phyloP scores from a whole-genome alignment of 2,113 vertebrate species.

The Trinectes maculatus region DNA sequence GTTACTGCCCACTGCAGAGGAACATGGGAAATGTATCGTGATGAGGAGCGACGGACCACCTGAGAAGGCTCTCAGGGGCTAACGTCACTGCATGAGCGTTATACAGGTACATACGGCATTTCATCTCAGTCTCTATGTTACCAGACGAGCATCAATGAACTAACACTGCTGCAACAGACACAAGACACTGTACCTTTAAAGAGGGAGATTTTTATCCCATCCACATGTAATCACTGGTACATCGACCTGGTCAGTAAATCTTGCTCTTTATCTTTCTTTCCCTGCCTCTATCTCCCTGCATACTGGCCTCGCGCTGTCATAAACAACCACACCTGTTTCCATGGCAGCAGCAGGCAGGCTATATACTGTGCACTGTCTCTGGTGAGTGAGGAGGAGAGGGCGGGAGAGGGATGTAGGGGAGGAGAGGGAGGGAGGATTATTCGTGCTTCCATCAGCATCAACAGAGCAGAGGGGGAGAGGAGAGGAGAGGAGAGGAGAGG shows the following conservation, averaged over 20 bases:
- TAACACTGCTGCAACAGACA: constrained; percentile 54
- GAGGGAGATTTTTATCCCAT: constrained; percentile 68
- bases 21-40: constrained; percentile 32
- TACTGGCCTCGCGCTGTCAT: constrained; percentile 77
- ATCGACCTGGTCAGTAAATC: constrained; percentile 70
- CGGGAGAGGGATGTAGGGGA: constrained; percentile 47
- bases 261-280: constrained; percentile 54
- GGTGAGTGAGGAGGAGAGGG: constrained; percentile 67
- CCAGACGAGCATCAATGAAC: constrained; percentile 57
- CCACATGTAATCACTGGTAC: constrained; percentile 68
- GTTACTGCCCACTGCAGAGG: constrained; percentile 34
- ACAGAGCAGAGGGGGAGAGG: constrained; percentile 44
- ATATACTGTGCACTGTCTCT: constrained; percentile 73
- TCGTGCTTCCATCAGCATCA: constrained; percentile 72
- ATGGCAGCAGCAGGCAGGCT: constrained; percentile 81
- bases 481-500: constrained; percentile 37
- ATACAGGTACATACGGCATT: constrained; percentile 61
- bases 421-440: constrained; percentile 64
- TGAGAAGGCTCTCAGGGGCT: constrained; percentile 41
- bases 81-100: constrained; percentile 37
- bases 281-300: constrained; percentile 65
- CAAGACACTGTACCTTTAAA: constrained; percentile 69
- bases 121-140: constrained; percentile 46
- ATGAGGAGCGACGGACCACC: constrained; percentile 36
- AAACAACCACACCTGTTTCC: constrained; percentile 87